Percentiles rank a stretch among this genome's conserved stretches.
phyloP scores from a whole-genome alignment of 2,888 invertebrate genomes.

The Listrodromus nycthemerus region DNA sequence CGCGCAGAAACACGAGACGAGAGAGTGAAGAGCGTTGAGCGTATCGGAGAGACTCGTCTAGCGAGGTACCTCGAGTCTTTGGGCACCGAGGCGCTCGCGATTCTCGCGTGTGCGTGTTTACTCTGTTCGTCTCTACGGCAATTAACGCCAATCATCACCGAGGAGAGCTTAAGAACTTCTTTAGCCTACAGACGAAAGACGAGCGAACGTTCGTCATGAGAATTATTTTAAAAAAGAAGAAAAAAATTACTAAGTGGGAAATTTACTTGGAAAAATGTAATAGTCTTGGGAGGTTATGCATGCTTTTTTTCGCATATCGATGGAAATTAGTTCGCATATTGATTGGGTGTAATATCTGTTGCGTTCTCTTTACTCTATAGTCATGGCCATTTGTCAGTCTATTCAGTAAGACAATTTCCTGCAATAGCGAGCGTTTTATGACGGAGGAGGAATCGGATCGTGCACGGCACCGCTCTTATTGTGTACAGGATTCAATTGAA shows the following conservation, averaged over 20 bases:
- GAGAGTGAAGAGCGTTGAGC: constrained; percentile 28
- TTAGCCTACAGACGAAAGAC: constrained; percentile 19
- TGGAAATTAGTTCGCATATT: constrained; percentile 1
- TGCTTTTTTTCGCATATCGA: background rate
- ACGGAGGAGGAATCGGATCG: background rate
- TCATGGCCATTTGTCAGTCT: background rate
- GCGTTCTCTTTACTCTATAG: constrained; percentile 2
- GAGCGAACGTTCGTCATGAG: constrained; percentile 20
- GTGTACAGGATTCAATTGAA: constrained; percentile 7
- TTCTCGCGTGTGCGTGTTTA: constrained; percentile 61
- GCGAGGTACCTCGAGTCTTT: constrained; percentile 51
- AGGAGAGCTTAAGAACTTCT: constrained; percentile 11
- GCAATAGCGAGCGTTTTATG: background rate
- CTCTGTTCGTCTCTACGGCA: constrained; percentile 60
- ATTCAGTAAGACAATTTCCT: constrained; percentile 23
- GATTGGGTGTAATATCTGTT: background rate
- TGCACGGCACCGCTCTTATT: background rate
- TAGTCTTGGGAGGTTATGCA: background rate
- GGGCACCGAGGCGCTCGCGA: constrained; percentile 64
- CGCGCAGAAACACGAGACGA: constrained; percentile 7
- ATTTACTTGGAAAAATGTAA: background rate
- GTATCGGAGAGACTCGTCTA: background rate
- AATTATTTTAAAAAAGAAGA: background rate
- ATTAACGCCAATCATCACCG: constrained; percentile 70
- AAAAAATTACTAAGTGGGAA: background rate